These are phyloP conservation scores for Corapipo altera DNA, from an alignment of 2,113 vertebrate genomes.

Conservation along the genomic window DNA sequence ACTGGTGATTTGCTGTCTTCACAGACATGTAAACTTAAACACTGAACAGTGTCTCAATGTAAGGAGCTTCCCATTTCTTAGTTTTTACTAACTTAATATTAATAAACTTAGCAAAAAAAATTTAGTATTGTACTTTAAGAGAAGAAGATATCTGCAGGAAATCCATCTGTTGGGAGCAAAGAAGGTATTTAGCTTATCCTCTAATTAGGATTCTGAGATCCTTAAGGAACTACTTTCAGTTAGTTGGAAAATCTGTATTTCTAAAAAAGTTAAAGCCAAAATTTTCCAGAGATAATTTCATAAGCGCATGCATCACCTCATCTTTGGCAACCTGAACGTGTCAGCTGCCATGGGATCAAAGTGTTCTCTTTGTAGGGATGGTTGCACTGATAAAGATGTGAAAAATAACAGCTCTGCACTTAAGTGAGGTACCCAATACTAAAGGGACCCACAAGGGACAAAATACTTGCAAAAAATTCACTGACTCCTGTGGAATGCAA, in stretches of 20 bases:
- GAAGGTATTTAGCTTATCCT: neutral
- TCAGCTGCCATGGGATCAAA: neutral
- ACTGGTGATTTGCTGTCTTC: neutral
- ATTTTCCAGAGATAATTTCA: neutral
- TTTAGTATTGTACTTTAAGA: neutral
- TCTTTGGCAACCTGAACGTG: neutral
- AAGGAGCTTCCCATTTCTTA: neutral
- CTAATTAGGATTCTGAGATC: neutral
- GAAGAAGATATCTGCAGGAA: neutral
- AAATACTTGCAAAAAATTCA: neutral
- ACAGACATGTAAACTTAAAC: neutral
- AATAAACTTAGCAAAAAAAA: neutral
- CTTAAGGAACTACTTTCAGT: neutral
- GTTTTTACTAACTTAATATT: neutral
- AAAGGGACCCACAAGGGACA: neutral
- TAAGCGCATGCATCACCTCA: neutral
- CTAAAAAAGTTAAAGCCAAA: neutral
- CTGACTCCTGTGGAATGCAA: neutral
- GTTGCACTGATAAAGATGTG: neutral
- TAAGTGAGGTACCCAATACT: neutral
- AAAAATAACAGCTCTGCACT: neutral
- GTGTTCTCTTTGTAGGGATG: neutral
- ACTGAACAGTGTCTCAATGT: neutral
- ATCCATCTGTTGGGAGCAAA: neutral
- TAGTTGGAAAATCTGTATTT: neutral